Evolutionary conservation across 2,888 invertebrate genomes (phyloP).

Genomic region (Thecophora atra): DNA sequence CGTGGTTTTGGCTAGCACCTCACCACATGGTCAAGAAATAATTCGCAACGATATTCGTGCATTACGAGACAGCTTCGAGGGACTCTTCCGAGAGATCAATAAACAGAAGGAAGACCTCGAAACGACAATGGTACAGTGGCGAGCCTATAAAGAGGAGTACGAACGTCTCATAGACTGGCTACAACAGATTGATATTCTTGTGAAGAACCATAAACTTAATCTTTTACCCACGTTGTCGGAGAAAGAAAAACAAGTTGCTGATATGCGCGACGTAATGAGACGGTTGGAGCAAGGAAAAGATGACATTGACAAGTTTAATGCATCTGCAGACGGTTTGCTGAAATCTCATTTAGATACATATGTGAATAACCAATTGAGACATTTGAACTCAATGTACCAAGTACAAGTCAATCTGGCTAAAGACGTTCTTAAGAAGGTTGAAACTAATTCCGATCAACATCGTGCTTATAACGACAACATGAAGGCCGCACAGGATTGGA

Average conservation of each 20-base stretch:
- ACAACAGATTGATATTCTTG: slow-evolving; percentile 89
- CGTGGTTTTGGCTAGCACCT: slow-evolving; percentile 85
- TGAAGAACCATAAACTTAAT: slow-evolving; percentile 89
- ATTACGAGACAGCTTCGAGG: slow-evolving; percentile 83
- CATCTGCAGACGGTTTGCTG: slow-evolving; percentile 78
- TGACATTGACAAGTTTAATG: slow-evolving; percentile 85
- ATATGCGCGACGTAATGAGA: slow-evolving; percentile 80
- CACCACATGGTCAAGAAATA: slow-evolving; percentile 78
- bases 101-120: slow-evolving; percentile 86
- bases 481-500: slow-evolving; percentile 83
- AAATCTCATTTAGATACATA: slow-evolving; percentile 88
- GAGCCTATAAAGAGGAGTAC: slow-evolving; percentile 92
- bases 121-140: slow-evolving; percentile 83
- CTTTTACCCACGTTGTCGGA: slow-evolving; percentile 81
- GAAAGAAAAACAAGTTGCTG: slow-evolving; percentile 84
- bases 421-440: slow-evolving; percentile 89
- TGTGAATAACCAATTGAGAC: slow-evolving; percentile 85
- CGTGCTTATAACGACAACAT: slow-evolving; percentile 81
- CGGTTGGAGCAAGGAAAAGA: slow-evolving; percentile 80
- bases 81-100: slow-evolving; percentile 84
- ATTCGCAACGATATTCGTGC: slow-evolving; percentile 88
- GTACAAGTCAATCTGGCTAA: slow-evolving; percentile 87
- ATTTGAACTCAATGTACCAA: slow-evolving; percentile 88
- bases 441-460: slow-evolving; percentile 88
- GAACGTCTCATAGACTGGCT: slow-evolving; percentile 92